These are phyloP conservation scores for Dolichallabes microphthalmus DNA, from an alignment of 2,113 vertebrate genomes.

Conservation along the genomic window DNA sequence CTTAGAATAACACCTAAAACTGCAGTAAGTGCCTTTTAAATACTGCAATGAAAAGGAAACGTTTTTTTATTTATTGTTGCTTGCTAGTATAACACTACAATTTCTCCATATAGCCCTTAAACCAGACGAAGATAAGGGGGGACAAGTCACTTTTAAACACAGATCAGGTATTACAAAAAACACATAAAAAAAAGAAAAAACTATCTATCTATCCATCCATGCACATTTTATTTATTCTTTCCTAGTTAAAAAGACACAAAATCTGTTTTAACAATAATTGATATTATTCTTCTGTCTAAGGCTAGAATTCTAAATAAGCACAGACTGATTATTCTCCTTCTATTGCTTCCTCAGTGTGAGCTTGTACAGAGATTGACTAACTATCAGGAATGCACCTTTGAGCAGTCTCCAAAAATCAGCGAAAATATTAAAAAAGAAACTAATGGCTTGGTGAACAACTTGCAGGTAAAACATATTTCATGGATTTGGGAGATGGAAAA, in stretches of 20 bases:
- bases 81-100: background rate
- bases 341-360: constrained; percentile 5
- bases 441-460: constrained; percentile 33
- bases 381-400: background rate
- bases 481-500: background rate
- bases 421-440: constrained; percentile 11
- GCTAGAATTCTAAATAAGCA: background rate
- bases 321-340: background rate
- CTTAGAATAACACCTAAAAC: background rate
- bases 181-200: no score
- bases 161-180: background rate
- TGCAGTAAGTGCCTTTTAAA: background rate
- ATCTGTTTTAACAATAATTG: background rate
- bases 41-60: background rate
- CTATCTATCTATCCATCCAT: background rate
- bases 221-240: background rate
- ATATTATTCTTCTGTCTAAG: background rate
- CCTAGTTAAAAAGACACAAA: background rate
- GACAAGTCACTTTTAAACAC: background rate
- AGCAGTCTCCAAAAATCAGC: background rate
- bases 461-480: constrained; percentile 30
- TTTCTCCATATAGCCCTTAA: background rate
- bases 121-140: background rate
- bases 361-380: constrained; percentile 2
- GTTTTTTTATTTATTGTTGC: background rate